These are phyloP conservation scores for Drosophila busckii DNA, from an alignment of 1,140 invertebrate species.

Conservation along the genomic window DNA sequence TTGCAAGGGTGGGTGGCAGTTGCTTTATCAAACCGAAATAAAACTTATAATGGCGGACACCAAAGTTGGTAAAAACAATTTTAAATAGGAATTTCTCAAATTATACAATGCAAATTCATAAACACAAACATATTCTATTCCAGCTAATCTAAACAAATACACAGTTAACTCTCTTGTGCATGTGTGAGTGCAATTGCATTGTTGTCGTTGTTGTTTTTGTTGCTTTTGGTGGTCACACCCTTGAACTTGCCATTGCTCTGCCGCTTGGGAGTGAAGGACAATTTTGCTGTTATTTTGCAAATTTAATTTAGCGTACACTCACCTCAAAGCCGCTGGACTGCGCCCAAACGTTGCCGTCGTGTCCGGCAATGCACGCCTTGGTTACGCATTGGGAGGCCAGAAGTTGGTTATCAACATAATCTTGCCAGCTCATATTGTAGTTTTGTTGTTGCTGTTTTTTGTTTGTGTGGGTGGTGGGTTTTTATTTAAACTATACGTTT, in stretches of 20 bases:
- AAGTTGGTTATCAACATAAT: slow-evolving; percentile 98
- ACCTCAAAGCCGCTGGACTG: slow-evolving; percentile 95
- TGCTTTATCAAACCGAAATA: slow-evolving; percentile 54
- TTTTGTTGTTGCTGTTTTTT: slow-evolving; percentile 48
- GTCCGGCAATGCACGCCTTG: slow-evolving; percentile 95
- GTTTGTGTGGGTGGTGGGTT: no score
- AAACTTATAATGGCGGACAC: slow-evolving; percentile 62
- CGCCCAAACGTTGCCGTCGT: slow-evolving; percentile 96
- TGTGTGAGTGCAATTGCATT: slow-evolving; percentile 1
- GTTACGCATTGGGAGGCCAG: slow-evolving; percentile 94
- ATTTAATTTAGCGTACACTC: slow-evolving; percentile 79
- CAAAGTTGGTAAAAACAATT: background rate
- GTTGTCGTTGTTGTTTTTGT: slow-evolving; percentile 14
- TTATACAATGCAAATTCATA: no score
- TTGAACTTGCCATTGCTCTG: slow-evolving; percentile 70
- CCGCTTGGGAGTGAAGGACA: slow-evolving; percentile 9
- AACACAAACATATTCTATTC: no score
- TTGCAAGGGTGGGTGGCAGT: slow-evolving; percentile 43
- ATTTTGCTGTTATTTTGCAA: slow-evolving; percentile 6
- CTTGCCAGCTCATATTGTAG: slow-evolving; percentile 94
- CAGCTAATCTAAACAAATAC: no score
- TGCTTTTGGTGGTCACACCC: slow-evolving; percentile 69
- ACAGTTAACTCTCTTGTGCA: no score
- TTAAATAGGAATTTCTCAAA: no score
- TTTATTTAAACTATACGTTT: slow-evolving; percentile 42